Base-by-base conservation (phyloP, 1,140 invertebrate species). In the Eulimnadia texana region DNA sequence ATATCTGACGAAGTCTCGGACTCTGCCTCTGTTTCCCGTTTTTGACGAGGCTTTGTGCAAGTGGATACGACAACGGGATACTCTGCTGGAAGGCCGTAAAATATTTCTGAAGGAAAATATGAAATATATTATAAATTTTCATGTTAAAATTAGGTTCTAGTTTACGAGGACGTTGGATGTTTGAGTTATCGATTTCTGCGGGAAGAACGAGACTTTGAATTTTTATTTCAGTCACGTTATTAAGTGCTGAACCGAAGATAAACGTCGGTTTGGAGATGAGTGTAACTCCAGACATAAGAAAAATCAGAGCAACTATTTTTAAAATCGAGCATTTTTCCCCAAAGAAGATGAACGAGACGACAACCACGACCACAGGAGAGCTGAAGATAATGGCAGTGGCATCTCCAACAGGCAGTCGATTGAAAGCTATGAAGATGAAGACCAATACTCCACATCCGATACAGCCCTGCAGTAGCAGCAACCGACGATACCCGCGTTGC, bases 381-480 rank as follows among this genome's bases (percentile, higher is more conserved):
- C 27, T 33, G 3, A 58, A 58, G 25, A 58, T 58, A 25, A 58
- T 58, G 19, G 55, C 20, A 22, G 55, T 58, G 13, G 55, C 55
- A 16, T 58, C 55, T 9, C 55, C 55, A 13, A 58, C 55, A 13
- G 55, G 24, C 22, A 58, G 27, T 20, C 55, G 55, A 13, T 27
- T 42, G 20, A 33, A 58, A 16, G 55, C 55, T 16, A 58, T 33
- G 42, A 58, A 58, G 55, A 27, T 33, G 25, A 58, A 58, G 2
- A 58, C 29, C 6, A 58, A 27, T 10, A 58, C 55, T 16, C 55
- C 55, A 27, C 27, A 58, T 3, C 55, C 55, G 24, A 58, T 42
- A n/a, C 28, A 33, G 23, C 55, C 55, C 55, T 33, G 20, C 19
- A 19, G 20, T 3, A 58, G 42, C 20, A 58, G 19, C 13, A 58